These are phyloP conservation scores for Parus major DNA, from an alignment of 2,113 vertebrate genomes.

Conservation along the genomic window DNA sequence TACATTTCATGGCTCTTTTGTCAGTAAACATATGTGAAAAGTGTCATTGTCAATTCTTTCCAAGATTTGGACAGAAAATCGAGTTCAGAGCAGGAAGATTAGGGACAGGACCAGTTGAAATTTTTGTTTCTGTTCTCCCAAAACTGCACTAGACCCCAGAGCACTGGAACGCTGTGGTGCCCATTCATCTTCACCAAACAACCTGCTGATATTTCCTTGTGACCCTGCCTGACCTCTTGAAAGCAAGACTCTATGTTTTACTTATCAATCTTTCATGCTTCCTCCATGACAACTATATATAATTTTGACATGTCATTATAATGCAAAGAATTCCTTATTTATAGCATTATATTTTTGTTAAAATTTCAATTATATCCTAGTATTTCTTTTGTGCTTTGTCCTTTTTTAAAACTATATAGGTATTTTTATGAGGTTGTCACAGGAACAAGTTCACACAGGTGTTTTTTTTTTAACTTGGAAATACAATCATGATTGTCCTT, in stretches of 20 bases:
- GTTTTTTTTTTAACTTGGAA: not conserved
- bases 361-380: not conserved
- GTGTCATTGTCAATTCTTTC: not conserved
- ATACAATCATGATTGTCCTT: not conserved
- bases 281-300: not conserved
- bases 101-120: not conserved
- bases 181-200: not conserved
- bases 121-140: not conserved
- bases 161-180: not conserved
- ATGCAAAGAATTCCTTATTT: not conserved
- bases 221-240: not conserved
- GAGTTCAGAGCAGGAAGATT: not conserved
- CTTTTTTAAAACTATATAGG: not conserved
- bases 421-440: not conserved
- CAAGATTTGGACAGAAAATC: not conserved
- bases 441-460: not conserved
- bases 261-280: not conserved
- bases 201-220: not conserved
- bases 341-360: not conserved
- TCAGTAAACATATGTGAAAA: not conserved
- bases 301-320: not conserved
- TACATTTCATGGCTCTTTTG: not conserved
- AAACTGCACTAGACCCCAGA: fast-evolving
- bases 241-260: not conserved
- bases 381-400: not conserved